Conservation (phyloP, 30 jellyfish, hydroid and myxozoan genomes). For the Hydractinia echinata region DNA sequence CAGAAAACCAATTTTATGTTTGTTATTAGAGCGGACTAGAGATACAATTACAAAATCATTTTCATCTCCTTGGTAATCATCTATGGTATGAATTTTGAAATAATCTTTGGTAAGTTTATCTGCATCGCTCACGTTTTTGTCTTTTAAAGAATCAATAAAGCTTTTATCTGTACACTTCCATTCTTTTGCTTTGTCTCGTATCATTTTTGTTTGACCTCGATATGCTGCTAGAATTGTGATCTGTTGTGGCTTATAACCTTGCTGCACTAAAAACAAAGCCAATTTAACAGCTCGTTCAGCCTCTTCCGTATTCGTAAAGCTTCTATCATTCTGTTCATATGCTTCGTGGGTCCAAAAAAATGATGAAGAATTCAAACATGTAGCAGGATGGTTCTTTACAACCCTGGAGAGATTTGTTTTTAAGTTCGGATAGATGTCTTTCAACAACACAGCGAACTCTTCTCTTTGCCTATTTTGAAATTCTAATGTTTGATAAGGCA, state of each 20-base stretch:
- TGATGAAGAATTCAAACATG: conserved; percentile 28
- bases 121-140: too few species aligned
- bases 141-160: neutral
- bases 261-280: conserved; percentile 45
- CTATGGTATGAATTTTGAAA: conserved; percentile 48
- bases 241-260: conserved; percentile 37
- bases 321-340: conserved; percentile 39
- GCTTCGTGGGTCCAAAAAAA: conserved; percentile 55
- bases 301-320: conserved; percentile 48
- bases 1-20: conserved; percentile 43
- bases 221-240: conserved; percentile 59
- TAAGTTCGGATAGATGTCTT: conserved; percentile 52
- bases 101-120: neutral
- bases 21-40: conserved; percentile 47
- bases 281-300: conserved; percentile 46
- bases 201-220: conserved; percentile 53
- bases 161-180: neutral
- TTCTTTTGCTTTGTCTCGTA: conserved; percentile 31
- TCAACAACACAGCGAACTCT: conserved; percentile 48
- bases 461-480: conserved; percentile 62
- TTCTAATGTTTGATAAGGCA: conserved; percentile 27
- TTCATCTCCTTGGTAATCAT: conserved; percentile 73
- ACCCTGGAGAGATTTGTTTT: conserved; percentile 39
- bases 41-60: conserved; percentile 63
- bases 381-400: conserved; percentile 25